These are phyloP conservation scores for Coptodon bakossiorum DNA, from an alignment of 2,113 vertebrate genomes.

Conservation along the genomic window DNA sequence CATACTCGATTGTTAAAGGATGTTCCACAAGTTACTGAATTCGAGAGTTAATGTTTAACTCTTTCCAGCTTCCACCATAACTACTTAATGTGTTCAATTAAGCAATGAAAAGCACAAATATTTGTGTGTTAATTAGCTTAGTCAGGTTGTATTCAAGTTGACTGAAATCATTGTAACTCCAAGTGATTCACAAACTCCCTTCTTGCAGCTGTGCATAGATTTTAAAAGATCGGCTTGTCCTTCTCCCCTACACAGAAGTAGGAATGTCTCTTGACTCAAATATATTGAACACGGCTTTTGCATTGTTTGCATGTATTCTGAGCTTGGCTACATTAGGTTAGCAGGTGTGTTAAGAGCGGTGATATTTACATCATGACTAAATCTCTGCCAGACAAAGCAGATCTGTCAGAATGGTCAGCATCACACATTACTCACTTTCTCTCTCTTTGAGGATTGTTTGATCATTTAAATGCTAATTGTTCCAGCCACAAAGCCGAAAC, in stretches of 20 bases:
- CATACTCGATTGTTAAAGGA: background rate
- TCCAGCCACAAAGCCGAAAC: conserved; percentile 64
- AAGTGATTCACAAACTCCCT: background rate
- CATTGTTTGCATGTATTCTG: background rate
- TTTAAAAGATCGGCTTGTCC: background rate
- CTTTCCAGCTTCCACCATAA: background rate
- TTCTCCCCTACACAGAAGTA: background rate
- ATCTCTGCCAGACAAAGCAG: conserved; percentile 7
- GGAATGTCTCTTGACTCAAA: background rate
- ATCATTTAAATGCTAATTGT: conserved; percentile 65
- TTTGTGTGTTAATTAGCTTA: background rate
- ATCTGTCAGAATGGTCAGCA: background rate
- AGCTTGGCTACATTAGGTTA: conserved; percentile 3
- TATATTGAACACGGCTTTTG: background rate
- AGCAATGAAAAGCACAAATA: background rate
- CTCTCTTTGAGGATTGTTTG: conserved; percentile 6
- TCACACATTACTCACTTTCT: conserved; percentile 34
- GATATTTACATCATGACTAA: conserved; percentile 60
- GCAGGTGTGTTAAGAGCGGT: conserved; percentile 31
- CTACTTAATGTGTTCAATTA: background rate
- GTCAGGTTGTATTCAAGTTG: background rate
- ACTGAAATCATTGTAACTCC: background rate
- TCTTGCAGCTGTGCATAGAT: background rate
- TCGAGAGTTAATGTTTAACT: background rate
- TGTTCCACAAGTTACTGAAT: background rate